Evolutionary conservation across 2,113 vertebrate genomes (phyloP), one percentile per base, ranked within the genome.

Genomic region (Apteryx owenii): DNA sequence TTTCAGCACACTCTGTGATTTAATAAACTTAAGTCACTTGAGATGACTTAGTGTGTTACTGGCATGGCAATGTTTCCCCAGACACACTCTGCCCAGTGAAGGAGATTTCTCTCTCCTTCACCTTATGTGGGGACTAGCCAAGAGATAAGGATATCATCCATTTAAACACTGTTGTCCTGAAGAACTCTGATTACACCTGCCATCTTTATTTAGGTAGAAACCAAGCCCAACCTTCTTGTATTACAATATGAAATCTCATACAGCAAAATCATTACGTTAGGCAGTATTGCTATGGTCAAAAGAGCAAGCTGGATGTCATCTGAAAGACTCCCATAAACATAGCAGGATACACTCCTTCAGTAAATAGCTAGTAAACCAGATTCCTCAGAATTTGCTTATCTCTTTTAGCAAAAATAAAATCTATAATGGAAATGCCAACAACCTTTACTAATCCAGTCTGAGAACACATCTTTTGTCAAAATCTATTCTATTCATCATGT

Each of bases 11-110:
- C 10, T 31, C 12, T 22, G 5, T 50, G 61, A 40, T 36, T 65
- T 10, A 4, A 13, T 19, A 1, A 0, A 66, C 33, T 4, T 5
- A 9, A 80, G 42, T 3, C 51, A 14, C 26, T 40, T 9, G 22
- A 68, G 36, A 14, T 61, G 62, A n/a, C 21, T 22, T 28, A 26
- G 9, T 2, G 19, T 18, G 10, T 28, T n/a, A 46, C 26, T 5
- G 62, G 36, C 46, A 68, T 0, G 0, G 20, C 31, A 83, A 29
- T 28, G 3, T 3, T 68, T 11, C 23, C 48, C 76, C 51, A 44
- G 54, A 42, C 61, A 65, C 29, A 3, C 8, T 73, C 29, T 54
- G 21, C 9, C 46, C 38, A 85, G 31, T 21, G 56, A 66, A 51
- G 16, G 25, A 93, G 25, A 68, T 31, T 62, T 72, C 46, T 77